Base-by-base conservation (phyloP, 2,113 vertebrate genomes). In the Colistium nudipinnis region DNA sequence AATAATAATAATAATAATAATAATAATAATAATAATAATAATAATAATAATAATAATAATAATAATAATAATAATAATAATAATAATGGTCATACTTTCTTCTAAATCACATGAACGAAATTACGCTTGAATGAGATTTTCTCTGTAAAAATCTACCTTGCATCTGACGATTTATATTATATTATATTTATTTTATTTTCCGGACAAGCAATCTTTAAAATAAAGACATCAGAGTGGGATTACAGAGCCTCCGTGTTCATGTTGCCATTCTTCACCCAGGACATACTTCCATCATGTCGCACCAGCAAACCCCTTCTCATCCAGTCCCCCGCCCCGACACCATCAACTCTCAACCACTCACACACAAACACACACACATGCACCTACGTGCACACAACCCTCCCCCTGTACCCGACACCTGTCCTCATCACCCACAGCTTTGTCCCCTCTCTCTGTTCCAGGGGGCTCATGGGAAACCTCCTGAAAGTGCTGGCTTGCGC, bases 401-500 rank as follows among this genome's bases (percentile, higher is more conserved):
- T n/a, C n/a, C n/a, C n/a, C n/a, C n/a, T n/a, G n/a, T n/a, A n/a
- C 43, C 75, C 10, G 82, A 85, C 87, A 87, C 67, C 68, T 74
- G 56, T 71, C 91, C 84, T 91, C 93, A 91, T 93, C 88, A 91
- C 91, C 92, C 94, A 92, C 93, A 91, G 64, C 91, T 89, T 91
- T 94, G 85, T 95, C 90, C 93, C 94, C 94, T 95, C 94, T 96
- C 83, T 96, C 92, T 96, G 93, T 96, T 96, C 93, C 94, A 96
- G 95, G 95, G 94, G 93, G 94, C 93, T 94, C 93, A 96, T 96
- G 96, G 95, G 96, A 93, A 96, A 96, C 92, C 94, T 96, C 94
- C 94, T 97, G 94, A 96, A 96, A 96, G 95, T 96, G 93, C 94
- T 96, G 94, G 93, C 95, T 95, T 96, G 94, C 94, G 90, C 93